Percentiles rank a stretch among this genome's conserved stretches.
These are phyloP conservation scores for Coreoperca whiteheadi DNA, from an alignment of 2,113 vertebrate genomes.

Conservation along the genomic window DNA sequence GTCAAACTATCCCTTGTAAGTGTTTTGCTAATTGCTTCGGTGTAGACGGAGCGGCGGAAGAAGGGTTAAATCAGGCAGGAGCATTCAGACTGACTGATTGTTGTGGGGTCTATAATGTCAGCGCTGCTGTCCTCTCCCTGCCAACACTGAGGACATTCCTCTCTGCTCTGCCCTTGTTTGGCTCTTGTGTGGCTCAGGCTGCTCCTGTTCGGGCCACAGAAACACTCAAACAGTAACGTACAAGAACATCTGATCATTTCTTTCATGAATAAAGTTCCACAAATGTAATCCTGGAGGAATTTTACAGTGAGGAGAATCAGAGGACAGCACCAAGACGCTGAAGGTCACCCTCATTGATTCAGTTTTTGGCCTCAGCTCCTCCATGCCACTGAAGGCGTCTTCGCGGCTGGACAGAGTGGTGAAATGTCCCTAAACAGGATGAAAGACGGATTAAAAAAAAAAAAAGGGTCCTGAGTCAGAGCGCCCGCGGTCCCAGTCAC, in stretches of 20 bases:
- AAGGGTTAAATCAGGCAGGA: neutral
- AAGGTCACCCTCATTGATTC: neutral
- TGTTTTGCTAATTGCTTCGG: no score
- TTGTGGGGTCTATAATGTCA: neutral
- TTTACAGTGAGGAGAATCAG: neutral
- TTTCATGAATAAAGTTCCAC: neutral
- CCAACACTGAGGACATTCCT: neutral
- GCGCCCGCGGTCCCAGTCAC: neutral
- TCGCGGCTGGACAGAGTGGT: neutral
- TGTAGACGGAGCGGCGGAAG: no score
- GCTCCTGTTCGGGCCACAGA: neutral
- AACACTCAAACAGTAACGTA: neutral
- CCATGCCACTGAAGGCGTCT: neutral
- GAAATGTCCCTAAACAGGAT: neutral
- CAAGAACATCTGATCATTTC: neutral
- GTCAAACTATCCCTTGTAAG: neutral
- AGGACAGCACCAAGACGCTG: neutral
- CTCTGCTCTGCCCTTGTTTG: neutral
- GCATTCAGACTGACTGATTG: slow-evolving; percentile 7
- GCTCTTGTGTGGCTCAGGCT: neutral
- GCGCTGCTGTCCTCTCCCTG: neutral
- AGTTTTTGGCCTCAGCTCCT: neutral
- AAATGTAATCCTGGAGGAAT: neutral
- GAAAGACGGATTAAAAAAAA: neutral
- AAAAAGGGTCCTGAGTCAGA: slow-evolving; percentile 36